Base-by-base conservation (phyloP, 1,140 invertebrate genomes). In the Platyscapa corneri region DNA sequence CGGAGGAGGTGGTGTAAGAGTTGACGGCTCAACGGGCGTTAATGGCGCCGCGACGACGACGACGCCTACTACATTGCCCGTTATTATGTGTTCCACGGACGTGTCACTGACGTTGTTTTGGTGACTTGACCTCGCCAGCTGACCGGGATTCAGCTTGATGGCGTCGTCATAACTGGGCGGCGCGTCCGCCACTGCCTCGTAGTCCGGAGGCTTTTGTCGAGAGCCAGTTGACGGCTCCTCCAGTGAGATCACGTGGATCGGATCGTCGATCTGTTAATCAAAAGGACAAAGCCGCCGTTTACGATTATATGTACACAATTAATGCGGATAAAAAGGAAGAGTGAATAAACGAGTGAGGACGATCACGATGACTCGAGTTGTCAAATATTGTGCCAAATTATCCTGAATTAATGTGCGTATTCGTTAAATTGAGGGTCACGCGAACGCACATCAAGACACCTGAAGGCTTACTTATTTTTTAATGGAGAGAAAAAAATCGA, bases 121-220 rank as follows among this genome's bases (percentile, higher is more conserved):
- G 77, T 89, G 90, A 83, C 86, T 91, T n/a, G 88, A 65, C 42
- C 89, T 90, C 16, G 88, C 70, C 84, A 93, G 89, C 83, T 93
- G 92, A 77, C 93, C 93, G 49, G 96, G 95, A 92, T 95, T 95
- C 82, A 96, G 91, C 90, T 96, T 96, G 88, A 96, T 96, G 23
- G 96, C 96, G 87, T 96, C 96, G 86, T 96, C 96, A 89, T 96
- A 96, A 42, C 95, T 95, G 0, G 96, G 96, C 64, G 95, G 95
- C 67, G 94, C 94, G 30, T 95, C 95, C 5, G 95, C 94, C 42
- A 96, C 95, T 0, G 95, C 94, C 87, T 96, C 95, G 90, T 96
- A 96, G 89, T 96, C 96, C 37, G 96, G 96, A 37, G 96, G 96
- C 89, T 96, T 96, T 87, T 95, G 95, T 83, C 95, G 92, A 89